These are phyloP conservation scores for Tricholaema leucomelas DNA, from an alignment of 2,113 vertebrate species.

Conservation along the genomic window DNA sequence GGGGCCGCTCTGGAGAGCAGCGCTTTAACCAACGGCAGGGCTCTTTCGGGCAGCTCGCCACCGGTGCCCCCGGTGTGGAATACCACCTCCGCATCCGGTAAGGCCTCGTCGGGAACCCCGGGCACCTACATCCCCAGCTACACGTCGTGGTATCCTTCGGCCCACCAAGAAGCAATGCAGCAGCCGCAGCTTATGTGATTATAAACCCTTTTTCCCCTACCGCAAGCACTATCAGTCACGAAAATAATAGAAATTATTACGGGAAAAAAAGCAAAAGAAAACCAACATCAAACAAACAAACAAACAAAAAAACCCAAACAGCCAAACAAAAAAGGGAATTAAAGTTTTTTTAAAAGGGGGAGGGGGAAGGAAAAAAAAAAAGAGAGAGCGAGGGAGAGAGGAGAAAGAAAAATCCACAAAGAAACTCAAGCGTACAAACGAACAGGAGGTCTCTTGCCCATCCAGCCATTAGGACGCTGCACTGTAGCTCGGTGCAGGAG, in stretches of 20 bases:
- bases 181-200: constrained; percentile 97
- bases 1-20: constrained; percentile 89
- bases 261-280: not conserved
- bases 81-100: constrained; percentile 87
- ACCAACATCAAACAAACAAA: not conserved
- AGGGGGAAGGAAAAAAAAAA: not conserved
- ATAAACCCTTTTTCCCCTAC: constrained; percentile 29
- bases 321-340: not conserved
- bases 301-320: not conserved
- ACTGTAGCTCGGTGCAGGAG: constrained; percentile 48
- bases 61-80: constrained; percentile 93
- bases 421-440: constrained; percentile 25
- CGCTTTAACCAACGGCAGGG: constrained; percentile 88
- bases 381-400: not conserved
- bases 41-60: constrained; percentile 89
- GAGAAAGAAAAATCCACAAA: not conserved
- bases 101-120: constrained; percentile 85
- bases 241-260: constrained; percentile 13
- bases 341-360: not conserved
- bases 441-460: constrained; percentile 61
- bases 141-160: constrained; percentile 96
- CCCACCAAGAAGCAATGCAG: constrained; percentile 99
- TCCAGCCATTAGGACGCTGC: constrained; percentile 59
- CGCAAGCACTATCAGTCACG: not conserved
- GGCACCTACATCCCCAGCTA: constrained; percentile 97